Evolutionary conservation across 2,797 vertebrate genomes (phyloP).

Genomic region (Lacerta viridis): DNA sequence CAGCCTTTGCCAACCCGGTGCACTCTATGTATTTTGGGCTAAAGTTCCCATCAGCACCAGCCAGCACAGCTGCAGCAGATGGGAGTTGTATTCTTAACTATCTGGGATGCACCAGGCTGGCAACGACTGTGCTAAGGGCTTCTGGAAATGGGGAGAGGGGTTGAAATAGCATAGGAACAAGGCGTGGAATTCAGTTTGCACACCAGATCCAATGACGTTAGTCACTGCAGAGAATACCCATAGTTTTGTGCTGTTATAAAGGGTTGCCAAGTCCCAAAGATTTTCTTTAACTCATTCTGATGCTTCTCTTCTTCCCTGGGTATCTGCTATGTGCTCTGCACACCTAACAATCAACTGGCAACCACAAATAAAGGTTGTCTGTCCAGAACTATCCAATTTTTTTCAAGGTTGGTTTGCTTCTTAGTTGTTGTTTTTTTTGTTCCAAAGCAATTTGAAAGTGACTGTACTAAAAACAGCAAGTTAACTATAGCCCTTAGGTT

Average conservation of each 20-base stretch:
- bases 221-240: background rate
- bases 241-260: background rate
- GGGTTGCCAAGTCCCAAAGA: background rate
- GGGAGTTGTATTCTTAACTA: too few relatives aligned
- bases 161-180: background rate
- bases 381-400: background rate
- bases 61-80: too few relatives aligned
- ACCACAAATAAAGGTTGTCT: background rate
- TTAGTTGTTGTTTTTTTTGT: background rate
- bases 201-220: background rate
- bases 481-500: slow-evolving; percentile 31
- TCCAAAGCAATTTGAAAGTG: background rate
- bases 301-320: background rate
- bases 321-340: background rate
- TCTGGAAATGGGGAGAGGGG: background rate
- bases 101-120: too few relatives aligned
- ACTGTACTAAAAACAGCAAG: background rate
- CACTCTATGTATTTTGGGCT: too few relatives aligned
- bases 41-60: too few relatives aligned
- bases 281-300: background rate
- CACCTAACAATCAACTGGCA: background rate
- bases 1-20: too few relatives aligned
- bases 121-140: background rate
- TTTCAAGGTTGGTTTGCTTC: background rate
- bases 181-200: background rate